These are phyloP conservation scores for Malurus elegans DNA, from an alignment of 2,113 vertebrate genomes.

Conservation along the genomic window DNA sequence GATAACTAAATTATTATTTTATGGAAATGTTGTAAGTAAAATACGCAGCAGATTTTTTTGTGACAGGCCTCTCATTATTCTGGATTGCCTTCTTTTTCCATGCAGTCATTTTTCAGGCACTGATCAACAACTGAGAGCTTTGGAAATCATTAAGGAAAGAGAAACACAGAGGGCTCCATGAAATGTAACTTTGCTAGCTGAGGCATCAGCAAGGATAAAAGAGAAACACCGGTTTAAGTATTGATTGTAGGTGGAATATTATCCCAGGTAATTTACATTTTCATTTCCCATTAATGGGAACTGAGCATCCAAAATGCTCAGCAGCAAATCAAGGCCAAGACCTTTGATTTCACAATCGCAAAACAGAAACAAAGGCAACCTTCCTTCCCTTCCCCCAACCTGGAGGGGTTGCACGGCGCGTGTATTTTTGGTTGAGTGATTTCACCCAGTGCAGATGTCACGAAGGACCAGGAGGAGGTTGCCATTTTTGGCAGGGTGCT, in stretches of 20 bases:
- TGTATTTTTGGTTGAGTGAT: conserved; percentile 22
- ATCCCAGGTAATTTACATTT: conserved; percentile 37
- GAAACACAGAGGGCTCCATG: conserved; percentile 1
- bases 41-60: neutral
- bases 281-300: conserved; percentile 28
- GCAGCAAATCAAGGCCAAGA: neutral
- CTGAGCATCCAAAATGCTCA: neutral
- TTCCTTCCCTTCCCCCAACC: neutral
- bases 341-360: neutral
- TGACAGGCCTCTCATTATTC: neutral
- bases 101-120: conserved; percentile 34
- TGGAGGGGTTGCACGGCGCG: neutral
- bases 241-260: conserved; percentile 44
- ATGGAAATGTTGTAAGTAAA: conserved; percentile 17
- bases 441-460: conserved; percentile 10
- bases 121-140: conserved; percentile 23
- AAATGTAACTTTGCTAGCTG: conserved; percentile 42
- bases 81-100: conserved; percentile 25
- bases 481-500: conserved; percentile 5
- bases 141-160: conserved; percentile 44
- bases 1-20: neutral
- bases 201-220: conserved; percentile 10
- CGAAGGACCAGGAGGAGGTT: neutral
- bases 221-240: conserved; percentile 14
- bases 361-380: conserved; percentile 14